phyloP scores from a whole-genome alignment of 2,113 vertebrate species.

The Casuarius casuarius region DNA sequence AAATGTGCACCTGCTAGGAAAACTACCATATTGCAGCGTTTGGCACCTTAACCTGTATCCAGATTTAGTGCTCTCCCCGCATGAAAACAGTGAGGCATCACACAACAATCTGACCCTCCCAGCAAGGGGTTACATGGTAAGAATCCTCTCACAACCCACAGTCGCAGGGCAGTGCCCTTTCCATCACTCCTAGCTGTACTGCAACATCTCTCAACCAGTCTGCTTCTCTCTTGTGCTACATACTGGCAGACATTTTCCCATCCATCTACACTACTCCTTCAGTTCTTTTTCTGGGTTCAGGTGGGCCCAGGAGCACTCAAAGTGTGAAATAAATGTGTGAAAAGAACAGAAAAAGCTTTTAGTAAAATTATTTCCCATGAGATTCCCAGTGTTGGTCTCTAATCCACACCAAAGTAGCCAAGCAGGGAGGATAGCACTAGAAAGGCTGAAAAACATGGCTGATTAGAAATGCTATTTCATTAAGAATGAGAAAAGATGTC shows the following conservation, averaged over 20 bases:
- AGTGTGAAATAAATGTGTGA: slow-evolving; percentile 40
- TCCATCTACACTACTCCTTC: not conserved
- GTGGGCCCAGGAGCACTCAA: not conserved
- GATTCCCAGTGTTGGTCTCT: slow-evolving; percentile 35
- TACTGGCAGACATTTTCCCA: not conserved
- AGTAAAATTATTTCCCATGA: slow-evolving; percentile 28
- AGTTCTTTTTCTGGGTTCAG: not conserved
- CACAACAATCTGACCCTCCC: not conserved
- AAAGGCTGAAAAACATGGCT: slow-evolving; percentile 81
- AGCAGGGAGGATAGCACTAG: slow-evolving; percentile 43
- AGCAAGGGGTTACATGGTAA: not conserved
- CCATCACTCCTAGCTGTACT: not conserved
- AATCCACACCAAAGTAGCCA: not conserved
- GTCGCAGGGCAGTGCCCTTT: not conserved
- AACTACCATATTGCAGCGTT: not conserved
- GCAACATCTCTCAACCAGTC: not conserved
- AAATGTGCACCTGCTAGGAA: not conserved
- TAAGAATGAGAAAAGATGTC: slow-evolving; percentile 76
- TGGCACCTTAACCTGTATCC: not conserved
- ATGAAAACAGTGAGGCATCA: not conserved
- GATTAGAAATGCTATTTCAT: slow-evolving; percentile 84
- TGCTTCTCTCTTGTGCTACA: not conserved
- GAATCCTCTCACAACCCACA: not conserved
- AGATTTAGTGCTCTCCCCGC: not conserved
- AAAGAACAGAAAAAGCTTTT: slow-evolving; percentile 39